Base-by-base conservation (phyloP, 1,140 invertebrate species). In the Drosophila guanche region DNA sequence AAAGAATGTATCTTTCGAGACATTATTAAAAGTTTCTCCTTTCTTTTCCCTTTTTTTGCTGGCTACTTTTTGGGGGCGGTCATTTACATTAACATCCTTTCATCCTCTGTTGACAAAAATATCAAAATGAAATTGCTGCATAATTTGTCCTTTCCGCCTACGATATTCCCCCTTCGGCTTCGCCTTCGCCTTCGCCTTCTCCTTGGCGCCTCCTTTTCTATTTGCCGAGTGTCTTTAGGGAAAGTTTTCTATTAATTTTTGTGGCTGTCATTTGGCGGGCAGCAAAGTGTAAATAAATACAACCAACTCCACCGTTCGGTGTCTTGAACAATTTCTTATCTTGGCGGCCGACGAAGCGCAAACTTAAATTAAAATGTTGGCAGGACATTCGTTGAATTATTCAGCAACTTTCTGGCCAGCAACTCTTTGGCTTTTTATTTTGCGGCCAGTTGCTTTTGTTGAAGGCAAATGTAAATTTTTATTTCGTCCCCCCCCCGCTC, bases 41-140 rank as follows among this genome's bases (percentile, higher is more conserved):
- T 68, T 51, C 40, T 22, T 43, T 73, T 20, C 45, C 42, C 41
- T 23, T 46, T 77, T 61, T 57, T 63, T 27, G 40, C 40, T 47
- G 58, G 66, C 72, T 46, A 62, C 65, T 83, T 69, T 78, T 69
- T 78, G 27, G 67, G 75, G 72, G 61, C 74, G 41, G 83, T 76
- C 83, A 88, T 88, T 88, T 88, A 88, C 83, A 88, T 88, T 79
- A 88, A 88, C 84, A 88, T 80, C 83, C 83, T 86, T 86, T 86
- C 83, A 86, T 83, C 76, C 81, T 72, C 59, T 65, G 55, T 61
- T 62, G 66, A 70, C 60, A 67, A 75, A 86, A 86, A 88, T 88
- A 88, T 88, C 83, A 88, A 88, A 88, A 88, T 88, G 83, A 88
- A 88, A 88, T 88, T 88, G 83, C 83, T 88, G 83, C 83, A 88